Evolutionary conservation across 1,140 invertebrate species (phyloP).

Genomic region (Caenorhabditis inopinata): DNA sequence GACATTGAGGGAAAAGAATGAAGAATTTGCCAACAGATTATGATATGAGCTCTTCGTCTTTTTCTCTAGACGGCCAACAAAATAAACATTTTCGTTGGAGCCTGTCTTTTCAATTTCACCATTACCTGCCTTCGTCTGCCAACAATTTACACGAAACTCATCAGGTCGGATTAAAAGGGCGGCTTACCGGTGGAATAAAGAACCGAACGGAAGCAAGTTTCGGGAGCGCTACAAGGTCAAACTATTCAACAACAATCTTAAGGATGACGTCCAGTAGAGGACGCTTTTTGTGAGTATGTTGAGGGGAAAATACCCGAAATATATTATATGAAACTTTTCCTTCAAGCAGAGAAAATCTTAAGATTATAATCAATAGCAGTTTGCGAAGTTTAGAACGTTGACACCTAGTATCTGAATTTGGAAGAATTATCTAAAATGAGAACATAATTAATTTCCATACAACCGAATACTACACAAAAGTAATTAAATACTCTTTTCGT

Average conservation of each 20-base stretch:
- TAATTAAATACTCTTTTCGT: conserved; percentile 13
- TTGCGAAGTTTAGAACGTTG: too few relatives aligned
- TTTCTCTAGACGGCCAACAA: not conserved
- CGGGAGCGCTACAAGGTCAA: conserved; percentile 1
- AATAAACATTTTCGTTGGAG: conserved; percentile 10
- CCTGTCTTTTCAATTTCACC: not conserved
- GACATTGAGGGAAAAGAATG: not conserved
- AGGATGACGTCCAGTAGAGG: not conserved
- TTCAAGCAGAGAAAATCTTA: not conserved
- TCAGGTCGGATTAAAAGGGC: not conserved
- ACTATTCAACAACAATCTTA: conserved; percentile 20
- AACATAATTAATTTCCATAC: conserved; percentile 25
- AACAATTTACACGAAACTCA: conserved; percentile 17
- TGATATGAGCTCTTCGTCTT: conserved; percentile 12
- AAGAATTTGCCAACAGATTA: conserved; percentile 18
- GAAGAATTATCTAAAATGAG: too few relatives aligned
- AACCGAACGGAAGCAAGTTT: not conserved
- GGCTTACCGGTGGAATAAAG: not conserved
- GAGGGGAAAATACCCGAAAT: not conserved
- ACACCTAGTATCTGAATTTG: too few relatives aligned
- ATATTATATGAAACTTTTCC: not conserved
- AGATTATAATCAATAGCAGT: too few relatives aligned
- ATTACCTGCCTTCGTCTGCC: not conserved
- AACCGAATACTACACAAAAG: too few relatives aligned
- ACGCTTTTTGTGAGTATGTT: not conserved